phyloP scores from a whole-genome alignment of 1,140 invertebrate species.

The Micrasema longulum region DNA sequence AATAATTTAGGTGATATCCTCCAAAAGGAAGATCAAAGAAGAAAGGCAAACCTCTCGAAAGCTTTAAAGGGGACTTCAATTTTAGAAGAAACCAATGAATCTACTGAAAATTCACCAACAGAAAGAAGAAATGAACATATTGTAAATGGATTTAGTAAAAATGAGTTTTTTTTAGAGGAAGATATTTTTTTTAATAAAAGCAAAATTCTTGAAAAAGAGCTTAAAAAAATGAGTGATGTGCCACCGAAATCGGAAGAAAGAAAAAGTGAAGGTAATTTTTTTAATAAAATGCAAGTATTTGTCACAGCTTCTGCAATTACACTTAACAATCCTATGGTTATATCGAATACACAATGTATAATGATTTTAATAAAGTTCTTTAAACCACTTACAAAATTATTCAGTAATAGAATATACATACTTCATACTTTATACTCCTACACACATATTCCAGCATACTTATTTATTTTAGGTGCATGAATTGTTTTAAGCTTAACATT shows the following conservation, averaged over 20 bases:
- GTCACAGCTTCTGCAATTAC: constrained; percentile 7
- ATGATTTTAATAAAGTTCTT: constrained; percentile 16
- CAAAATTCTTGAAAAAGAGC: constrained; percentile 75
- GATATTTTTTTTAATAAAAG: constrained; percentile 60
- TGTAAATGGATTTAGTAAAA: constrained; percentile 15
- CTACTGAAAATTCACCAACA: background rate
- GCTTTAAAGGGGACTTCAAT: constrained; percentile 54
- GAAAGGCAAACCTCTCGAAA: constrained; percentile 58
- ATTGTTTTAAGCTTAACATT: constrained; percentile 16
- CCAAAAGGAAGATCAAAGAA: constrained; percentile 71
- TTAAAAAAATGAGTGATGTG: constrained; percentile 70
- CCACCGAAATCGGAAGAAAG: constrained; percentile 70
- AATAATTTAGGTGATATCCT: constrained; percentile 78
- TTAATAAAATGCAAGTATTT: constrained; percentile 28
- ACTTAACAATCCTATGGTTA: background rate
- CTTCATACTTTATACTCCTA: too few species aligned
- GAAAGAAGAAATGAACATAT: constrained; percentile 14
- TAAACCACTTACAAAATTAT: too few species aligned
- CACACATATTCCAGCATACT: background rate
- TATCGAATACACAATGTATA: too few species aligned
- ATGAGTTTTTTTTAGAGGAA: constrained; percentile 3
- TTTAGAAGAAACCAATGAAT: constrained; percentile 14
- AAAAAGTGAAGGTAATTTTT: constrained; percentile 39
- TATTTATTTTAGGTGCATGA: constrained; percentile 38
- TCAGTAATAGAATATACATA: too few species aligned